phyloP scores from a whole-genome alignment of 2,113 vertebrate genomes.

The Equus quagga region DNA sequence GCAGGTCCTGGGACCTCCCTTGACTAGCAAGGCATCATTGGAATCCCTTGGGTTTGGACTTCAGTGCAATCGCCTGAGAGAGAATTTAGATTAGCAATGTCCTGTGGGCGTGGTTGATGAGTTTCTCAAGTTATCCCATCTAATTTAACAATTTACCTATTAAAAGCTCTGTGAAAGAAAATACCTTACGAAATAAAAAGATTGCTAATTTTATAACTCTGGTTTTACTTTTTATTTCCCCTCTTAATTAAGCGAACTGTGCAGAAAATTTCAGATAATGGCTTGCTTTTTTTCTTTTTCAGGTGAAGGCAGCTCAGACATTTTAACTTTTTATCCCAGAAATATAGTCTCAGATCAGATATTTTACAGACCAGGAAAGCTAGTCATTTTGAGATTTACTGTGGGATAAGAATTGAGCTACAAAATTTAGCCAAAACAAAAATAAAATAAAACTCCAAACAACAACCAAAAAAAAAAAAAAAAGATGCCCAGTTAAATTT shows the following conservation, averaged over 20 bases:
- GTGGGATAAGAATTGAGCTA: neutral
- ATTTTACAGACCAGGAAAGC: neutral
- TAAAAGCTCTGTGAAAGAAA: neutral
- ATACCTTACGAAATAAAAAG: neutral
- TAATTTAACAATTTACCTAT: neutral
- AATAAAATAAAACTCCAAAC: neutral
- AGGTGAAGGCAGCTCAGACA: neutral
- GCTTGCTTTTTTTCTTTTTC: neutral
- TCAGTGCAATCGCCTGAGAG: neutral
- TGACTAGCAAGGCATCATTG: rapidly evolving
- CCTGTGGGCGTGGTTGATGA: neutral
- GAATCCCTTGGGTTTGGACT: neutral
- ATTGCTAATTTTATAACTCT: neutral
- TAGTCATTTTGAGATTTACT: neutral
- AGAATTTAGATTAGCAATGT: neutral
- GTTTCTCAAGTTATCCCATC: neutral
- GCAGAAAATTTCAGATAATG: neutral
- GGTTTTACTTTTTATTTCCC: neutral
- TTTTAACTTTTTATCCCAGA: slow-evolving; percentile 8
- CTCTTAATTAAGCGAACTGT: neutral
- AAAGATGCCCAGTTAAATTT: neutral
- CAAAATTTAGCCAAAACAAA: neutral
- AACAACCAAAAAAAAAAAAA: neutral
- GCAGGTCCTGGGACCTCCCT: rapidly evolving
- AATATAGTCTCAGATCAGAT: neutral